These are phyloP conservation scores for Caerostris extrusa DNA, from an alignment of 1,140 invertebrate species.

Conservation along the genomic window DNA sequence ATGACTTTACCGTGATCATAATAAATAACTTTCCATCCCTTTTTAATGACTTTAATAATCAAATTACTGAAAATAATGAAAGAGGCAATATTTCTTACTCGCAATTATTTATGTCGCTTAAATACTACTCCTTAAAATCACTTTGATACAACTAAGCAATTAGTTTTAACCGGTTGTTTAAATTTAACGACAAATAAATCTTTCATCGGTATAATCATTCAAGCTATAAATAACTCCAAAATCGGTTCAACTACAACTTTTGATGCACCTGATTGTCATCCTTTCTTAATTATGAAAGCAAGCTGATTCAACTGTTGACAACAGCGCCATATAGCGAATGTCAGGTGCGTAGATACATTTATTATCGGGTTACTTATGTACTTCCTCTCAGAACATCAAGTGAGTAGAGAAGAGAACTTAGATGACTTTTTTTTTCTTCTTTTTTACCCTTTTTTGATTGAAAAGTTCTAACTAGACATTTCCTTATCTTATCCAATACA, in stretches of 20 bases:
- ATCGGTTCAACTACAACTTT: neutral
- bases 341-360: slow-evolving; percentile 54
- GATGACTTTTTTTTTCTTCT: neutral
- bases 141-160: neutral
- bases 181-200: neutral
- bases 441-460: slow-evolving; percentile 43
- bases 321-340: slow-evolving; percentile 20
- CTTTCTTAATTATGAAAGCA: slow-evolving; percentile 31
- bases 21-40: too few relatives aligned
- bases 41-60: too few relatives aligned
- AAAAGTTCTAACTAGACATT: slow-evolving; percentile 56
- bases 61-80: neutral
- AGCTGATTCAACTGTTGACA: slow-evolving; percentile 36
- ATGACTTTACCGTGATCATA: too few relatives aligned
- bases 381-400: slow-evolving; percentile 10
- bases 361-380: slow-evolving; percentile 39
- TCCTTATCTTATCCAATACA: slow-evolving; percentile 73
- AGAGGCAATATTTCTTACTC: neutral
- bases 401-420: neutral
- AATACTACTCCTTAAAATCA: neutral
- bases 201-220: neutral
- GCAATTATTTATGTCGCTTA: neutral
- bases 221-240: neutral
- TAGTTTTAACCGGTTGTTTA: neutral
- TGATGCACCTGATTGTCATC: neutral